phyloP scores from a whole-genome alignment of 2,888 invertebrate genomes.

The Epinotia brunnichana region DNA sequence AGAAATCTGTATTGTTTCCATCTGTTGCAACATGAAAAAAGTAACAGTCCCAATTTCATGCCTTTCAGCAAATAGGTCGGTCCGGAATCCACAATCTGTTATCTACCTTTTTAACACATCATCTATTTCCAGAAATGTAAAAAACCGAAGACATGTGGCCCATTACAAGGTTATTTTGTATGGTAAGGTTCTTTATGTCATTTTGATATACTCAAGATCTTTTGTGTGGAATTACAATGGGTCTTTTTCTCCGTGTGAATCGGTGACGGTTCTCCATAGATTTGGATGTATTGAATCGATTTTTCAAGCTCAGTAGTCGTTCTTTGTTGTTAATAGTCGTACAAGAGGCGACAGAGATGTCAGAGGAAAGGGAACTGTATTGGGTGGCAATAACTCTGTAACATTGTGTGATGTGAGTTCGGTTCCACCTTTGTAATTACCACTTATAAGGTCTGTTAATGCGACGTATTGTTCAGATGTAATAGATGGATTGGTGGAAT shows the following conservation, averaged over 20 bases:
- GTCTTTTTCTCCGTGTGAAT: conserved; percentile 74
- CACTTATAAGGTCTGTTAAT: conserved; percentile 60
- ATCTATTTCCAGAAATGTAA: conserved; percentile 76
- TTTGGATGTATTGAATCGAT: conserved; percentile 79
- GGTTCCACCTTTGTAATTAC: conserved; percentile 66
- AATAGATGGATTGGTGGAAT: conserved; percentile 45
- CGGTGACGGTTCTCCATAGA: conserved; percentile 64
- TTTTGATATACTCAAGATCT: conserved; percentile 81
- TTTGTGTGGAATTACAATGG: conserved; percentile 72
- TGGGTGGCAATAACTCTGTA: neutral
- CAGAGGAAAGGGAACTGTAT: conserved; percentile 18
- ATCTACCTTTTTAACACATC: conserved; percentile 80
- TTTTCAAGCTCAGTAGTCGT: conserved; percentile 82
- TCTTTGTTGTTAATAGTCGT: conserved; percentile 74
- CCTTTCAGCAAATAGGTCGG: conserved; percentile 31
- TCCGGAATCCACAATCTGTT: conserved; percentile 66
- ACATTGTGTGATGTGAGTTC: conserved; percentile 15
- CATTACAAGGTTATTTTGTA: conserved; percentile 76
- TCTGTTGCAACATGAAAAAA: conserved; percentile 33
- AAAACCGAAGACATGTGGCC: conserved; percentile 71
- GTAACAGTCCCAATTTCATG: conserved; percentile 32
- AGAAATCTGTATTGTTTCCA: conserved; percentile 28
- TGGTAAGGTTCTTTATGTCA: conserved; percentile 79
- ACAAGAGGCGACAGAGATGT: conserved; percentile 12
- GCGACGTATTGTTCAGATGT: conserved; percentile 49